Percentiles rank a stretch among this genome's conserved stretches.
Conservation (phyloP, 2,113 vertebrate species). For the Aspiorhynchus laticeps region DNA sequence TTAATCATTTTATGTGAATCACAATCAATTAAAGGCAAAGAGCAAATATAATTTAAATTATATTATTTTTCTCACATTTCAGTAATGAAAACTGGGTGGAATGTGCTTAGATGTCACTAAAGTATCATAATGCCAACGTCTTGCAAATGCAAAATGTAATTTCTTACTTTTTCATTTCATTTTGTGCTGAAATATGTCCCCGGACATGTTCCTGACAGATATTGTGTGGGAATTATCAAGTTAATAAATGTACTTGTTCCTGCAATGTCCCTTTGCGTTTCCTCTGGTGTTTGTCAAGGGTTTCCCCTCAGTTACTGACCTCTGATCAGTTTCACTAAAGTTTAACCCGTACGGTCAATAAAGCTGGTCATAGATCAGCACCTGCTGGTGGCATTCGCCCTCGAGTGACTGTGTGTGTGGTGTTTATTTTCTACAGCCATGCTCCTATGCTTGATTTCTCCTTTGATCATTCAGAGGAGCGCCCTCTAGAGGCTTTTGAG, state of each 20-base stretch:
- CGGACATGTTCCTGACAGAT: background rate
- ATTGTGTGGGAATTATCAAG: background rate
- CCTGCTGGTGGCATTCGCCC: constrained; percentile 52
- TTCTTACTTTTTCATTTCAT: background rate
- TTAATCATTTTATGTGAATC: background rate
- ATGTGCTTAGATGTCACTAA: background rate
- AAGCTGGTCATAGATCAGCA: constrained; percentile 35
- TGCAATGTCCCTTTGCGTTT: constrained; percentile 3
- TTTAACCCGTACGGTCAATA: background rate
- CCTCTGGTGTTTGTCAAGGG: constrained; percentile 10
- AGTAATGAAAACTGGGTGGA: background rate
- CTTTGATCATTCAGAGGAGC: constrained; percentile 97
- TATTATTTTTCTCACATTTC: background rate
- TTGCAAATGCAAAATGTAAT: too few species aligned
- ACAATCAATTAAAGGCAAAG: background rate
- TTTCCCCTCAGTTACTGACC: constrained; percentile 16
- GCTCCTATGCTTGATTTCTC: constrained; percentile 96
- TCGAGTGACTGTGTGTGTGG: constrained; percentile 71
- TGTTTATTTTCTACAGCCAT: constrained; percentile 85
- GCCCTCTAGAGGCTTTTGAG: constrained; percentile 94
- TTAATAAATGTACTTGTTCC: background rate
- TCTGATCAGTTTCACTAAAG: constrained; percentile 2
- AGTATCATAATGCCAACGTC: background rate
- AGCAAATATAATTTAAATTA: too few species aligned
- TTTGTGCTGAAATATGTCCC: background rate